Conservation (phyloP, 1,140 invertebrate species). For the Drosophila sp. region DNA sequence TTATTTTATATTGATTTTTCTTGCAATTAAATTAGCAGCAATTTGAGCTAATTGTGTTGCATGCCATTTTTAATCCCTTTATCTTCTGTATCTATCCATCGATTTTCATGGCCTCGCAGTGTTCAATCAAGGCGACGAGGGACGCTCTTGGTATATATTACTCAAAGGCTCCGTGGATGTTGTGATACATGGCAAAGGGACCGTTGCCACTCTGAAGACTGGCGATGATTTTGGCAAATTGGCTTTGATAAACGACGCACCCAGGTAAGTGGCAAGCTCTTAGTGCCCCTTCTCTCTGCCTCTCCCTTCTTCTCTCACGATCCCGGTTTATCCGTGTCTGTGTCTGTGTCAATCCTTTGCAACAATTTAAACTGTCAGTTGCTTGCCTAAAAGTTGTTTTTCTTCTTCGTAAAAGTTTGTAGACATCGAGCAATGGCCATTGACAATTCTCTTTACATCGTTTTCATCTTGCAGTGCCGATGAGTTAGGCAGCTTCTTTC, state of each 20-base stretch:
- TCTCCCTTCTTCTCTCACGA: too few species aligned
- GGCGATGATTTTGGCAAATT: slow-evolving; percentile 96
- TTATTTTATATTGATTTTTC: slow-evolving; percentile 7
- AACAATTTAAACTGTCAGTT: slow-evolving; percentile 34
- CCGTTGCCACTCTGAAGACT: slow-evolving; percentile 92
- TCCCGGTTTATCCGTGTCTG: too few species aligned
- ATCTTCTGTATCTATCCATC: too few species aligned
- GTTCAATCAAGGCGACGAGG: slow-evolving; percentile 95
- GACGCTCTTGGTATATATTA: slow-evolving; percentile 95
- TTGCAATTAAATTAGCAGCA: slow-evolving; percentile 49
- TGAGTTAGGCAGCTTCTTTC: slow-evolving; percentile 15
- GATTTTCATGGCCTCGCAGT: slow-evolving; percentile 86
- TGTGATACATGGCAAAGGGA: slow-evolving; percentile 94
- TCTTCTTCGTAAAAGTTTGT: slow-evolving; percentile 27
- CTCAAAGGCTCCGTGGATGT: slow-evolving; percentile 94
- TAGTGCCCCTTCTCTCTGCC: background rate
- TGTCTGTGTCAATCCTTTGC: background rate
- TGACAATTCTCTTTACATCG: slow-evolving; percentile 43
- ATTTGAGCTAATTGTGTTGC: slow-evolving; percentile 51
- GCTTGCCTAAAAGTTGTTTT: slow-evolving; percentile 16
- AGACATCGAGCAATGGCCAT: slow-evolving; percentile 16
- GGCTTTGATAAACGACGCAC: slow-evolving; percentile 94
- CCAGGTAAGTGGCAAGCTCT: slow-evolving; percentile 86
- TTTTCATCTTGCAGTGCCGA: slow-evolving; percentile 11
- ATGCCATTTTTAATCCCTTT: slow-evolving; percentile 21